phyloP scores from a whole-genome alignment of 1,140 invertebrate species.

The Polypedilum pembai region DNA sequence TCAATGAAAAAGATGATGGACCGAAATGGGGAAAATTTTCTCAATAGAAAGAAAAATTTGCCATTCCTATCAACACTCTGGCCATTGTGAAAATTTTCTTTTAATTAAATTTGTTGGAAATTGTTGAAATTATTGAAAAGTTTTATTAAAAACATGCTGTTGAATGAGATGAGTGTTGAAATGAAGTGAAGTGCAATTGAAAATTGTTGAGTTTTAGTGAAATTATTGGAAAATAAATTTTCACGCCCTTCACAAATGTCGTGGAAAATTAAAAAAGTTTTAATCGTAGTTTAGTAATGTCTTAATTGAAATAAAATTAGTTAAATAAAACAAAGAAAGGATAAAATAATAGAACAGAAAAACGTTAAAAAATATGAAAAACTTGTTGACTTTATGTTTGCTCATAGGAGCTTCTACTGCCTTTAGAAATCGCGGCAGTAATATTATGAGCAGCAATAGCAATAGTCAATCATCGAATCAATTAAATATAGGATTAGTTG shows the following conservation, averaged over 20 bases:
- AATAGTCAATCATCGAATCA: conserved; percentile 35
- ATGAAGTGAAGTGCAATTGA: neutral
- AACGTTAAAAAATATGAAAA: neutral
- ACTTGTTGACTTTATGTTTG: neutral
- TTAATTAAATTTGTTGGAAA: neutral
- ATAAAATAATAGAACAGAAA: neutral
- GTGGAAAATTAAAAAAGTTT: neutral
- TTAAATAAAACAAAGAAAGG: neutral
- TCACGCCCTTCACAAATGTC: neutral
- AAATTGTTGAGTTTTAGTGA: neutral
- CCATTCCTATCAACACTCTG: neutral
- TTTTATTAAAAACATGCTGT: neutral
- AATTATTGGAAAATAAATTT: neutral
- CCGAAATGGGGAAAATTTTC: conserved; percentile 9
- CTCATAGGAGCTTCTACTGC: neutral
- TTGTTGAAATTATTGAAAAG: neutral
- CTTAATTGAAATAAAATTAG: neutral
- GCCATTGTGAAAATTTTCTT: conserved; percentile 18
- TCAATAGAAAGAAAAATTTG: neutral
- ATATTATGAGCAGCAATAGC: neutral
- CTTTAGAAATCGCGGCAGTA: neutral
- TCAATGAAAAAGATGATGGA: neutral
- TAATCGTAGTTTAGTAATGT: neutral
- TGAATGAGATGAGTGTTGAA: neutral
- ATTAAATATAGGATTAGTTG: conserved; percentile 48